These are phyloP conservation scores for Zootermopsis nevadensis DNA, from an alignment of 2,888 invertebrate genomes.

Conservation along the genomic window DNA sequence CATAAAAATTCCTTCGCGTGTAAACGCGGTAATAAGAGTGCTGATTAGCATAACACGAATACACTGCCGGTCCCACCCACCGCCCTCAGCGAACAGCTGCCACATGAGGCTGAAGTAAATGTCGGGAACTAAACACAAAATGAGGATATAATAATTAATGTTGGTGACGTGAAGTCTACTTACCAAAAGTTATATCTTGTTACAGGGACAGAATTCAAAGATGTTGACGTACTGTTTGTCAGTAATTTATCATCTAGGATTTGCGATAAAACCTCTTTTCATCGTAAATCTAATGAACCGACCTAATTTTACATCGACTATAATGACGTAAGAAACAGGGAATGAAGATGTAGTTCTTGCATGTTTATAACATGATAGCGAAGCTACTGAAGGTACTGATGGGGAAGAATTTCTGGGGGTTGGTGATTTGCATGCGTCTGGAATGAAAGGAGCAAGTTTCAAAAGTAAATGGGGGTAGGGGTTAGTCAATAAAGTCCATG, in stretches of 20 bases:
- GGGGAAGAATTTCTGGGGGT: not conserved
- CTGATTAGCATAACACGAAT: not conserved
- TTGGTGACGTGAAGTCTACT: constrained; percentile 14
- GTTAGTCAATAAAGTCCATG: constrained; percentile 30
- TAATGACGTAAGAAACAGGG: not conserved
- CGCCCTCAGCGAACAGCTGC: not conserved
- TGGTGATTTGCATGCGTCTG: constrained; percentile 10
- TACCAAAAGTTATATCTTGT: constrained; percentile 25
- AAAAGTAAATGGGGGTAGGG: constrained; percentile 33
- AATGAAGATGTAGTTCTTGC: not conserved
- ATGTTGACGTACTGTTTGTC: constrained; percentile 29
- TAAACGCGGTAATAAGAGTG: not conserved
- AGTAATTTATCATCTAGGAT: constrained; percentile 29
- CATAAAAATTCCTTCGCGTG: constrained; percentile 19
- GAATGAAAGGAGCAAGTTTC: constrained; percentile 24
- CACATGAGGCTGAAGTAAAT: not conserved
- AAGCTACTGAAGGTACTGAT: not conserved
- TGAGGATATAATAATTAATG: constrained; percentile 38
- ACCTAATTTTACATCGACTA: constrained; percentile 16
- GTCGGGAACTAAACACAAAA: not conserved
- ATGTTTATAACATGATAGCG: not conserved
- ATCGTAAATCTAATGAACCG: constrained; percentile 21
- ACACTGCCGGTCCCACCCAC: no score
- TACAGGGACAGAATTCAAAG: not conserved
- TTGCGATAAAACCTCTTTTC: constrained; percentile 1